Base-by-base conservation (phyloP, 2,113 vertebrate genomes). In the Phainopepla nitens region DNA sequence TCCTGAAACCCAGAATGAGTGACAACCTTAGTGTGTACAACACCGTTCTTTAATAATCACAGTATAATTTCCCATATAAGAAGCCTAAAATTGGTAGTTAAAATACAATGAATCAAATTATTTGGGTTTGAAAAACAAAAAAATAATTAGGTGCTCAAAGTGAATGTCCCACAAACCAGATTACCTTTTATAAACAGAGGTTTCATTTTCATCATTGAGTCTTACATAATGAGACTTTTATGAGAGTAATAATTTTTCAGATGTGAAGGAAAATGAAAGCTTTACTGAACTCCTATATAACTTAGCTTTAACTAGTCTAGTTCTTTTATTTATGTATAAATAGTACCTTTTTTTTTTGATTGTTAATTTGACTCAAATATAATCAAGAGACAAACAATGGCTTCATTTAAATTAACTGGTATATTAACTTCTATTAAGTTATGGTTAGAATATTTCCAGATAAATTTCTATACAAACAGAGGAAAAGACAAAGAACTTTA, bases 321-420 rank as follows among this genome's bases (percentile, higher is more conserved):
- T 29, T 69, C 3, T 82, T 90, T 44, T 64, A 4, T 73, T 72
- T 49, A 22, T 51, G 35, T 24, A 17, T 17, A 57, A 92, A 33
- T 28, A n/a, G 4, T 21, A 41, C 0, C 1, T n/a, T 23, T 50
- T 51, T 42, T 73, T 39, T 56, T 5, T 9, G 2, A 10, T 6
- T 86, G 12, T 5, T 53, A 27, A 50, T 75, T 84, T 87, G 5
- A 50, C 56, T 89, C 8, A 39, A 53, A 39, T 62, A 15, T 7
- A 82, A 13, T 31, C 18, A 70, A 72, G 27, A 83, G 78, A 60
- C 2, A 66, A 75, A 29, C 10, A 64, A 20, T 9, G 1, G 1
- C 18, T 90, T 87, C 1, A 39, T 56, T 92, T 66, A 60, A 51
- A 85, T 28, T 61, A 57, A 15, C 4, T 53, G 7, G 2, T 49